Base-by-base conservation (phyloP, 1,140 invertebrate species). In the Glomeris maerens region DNA sequence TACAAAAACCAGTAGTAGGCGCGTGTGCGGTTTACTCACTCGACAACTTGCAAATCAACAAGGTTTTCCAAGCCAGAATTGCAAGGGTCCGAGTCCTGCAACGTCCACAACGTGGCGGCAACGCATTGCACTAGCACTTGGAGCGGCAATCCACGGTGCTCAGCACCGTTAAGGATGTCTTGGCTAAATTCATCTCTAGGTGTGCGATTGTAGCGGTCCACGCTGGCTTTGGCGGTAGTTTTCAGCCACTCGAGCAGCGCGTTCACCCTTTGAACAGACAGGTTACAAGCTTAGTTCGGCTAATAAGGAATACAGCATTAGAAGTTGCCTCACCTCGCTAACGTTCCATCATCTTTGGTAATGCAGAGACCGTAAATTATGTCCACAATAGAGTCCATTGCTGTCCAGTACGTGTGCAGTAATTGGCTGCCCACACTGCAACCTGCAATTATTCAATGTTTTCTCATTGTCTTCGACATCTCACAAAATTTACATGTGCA, bases 41-140 rank as follows among this genome's bases (percentile, higher is more conserved):
- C 74, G 38, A 77, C 70, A 0, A 78, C 78, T 21, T 84, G 72
- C 38, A 83, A 61, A 17, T 70, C 67, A 28, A 76, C 66, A n/a
- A 84, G 61, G 61, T 81, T 72, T 22, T 81, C 40, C n/a, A n/a
- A n/a, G n/a, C n/a, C n/a, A n/a, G n/a, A n/a, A n/a, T n/a, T n/a
- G 5, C 40, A 5, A 42, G 25, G 25, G 71, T 68, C 40, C 20
- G 40, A 5, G 50, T 78, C 72, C 59, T 82, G 77, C 22, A 79
- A 73, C 48, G 78, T 75, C 86, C 87, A 91, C 52, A 93, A 67
- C 17, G 91, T 81, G 27, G 84, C 79, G 17, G 82, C 78, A 45
- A 84, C 74, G 53, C 79, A 81, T 49, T 81, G 78, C 38, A 83
- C 68, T 70, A 28, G 71, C 66, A 25, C 62, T 58, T 10, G 66